phyloP scores from a whole-genome alignment of 2,113 vertebrate species.

The Agelaius phoeniceus region DNA sequence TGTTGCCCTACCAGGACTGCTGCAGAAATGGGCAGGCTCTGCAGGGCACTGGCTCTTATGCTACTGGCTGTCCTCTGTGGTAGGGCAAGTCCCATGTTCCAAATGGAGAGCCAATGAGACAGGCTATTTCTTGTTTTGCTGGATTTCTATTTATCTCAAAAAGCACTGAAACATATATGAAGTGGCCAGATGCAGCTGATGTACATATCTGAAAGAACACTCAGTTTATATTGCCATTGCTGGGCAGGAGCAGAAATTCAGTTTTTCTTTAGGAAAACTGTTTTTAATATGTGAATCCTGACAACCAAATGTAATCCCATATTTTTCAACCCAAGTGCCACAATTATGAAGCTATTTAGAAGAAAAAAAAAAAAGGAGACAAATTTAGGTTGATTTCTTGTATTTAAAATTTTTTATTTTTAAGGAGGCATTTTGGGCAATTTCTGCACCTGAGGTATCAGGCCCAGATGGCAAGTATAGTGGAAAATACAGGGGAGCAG shows the following conservation, averaged over 20 bases:
- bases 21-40: neutral
- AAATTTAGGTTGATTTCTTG: neutral
- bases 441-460: neutral
- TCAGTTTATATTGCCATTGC: neutral
- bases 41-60: neutral
- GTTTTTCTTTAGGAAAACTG: neutral
- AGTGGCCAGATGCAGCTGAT: neutral
- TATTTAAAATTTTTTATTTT: neutral
- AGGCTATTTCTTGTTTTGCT: neutral
- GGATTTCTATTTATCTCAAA: neutral
- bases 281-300: neutral
- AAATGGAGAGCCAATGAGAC: neutral
- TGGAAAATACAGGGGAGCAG: neutral
- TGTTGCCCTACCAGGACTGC: neutral
- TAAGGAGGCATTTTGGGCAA: neutral
- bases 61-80: neutral
- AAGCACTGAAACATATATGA: neutral
- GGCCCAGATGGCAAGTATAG: neutral
- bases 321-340: neutral
- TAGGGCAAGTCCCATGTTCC: rapidly evolving
- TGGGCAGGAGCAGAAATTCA: neutral
- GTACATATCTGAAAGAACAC: rapidly evolving
- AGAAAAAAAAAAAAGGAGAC: neutral
- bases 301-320: neutral
- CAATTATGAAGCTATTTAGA: neutral